phyloP scores from a whole-genome alignment of 2,888 invertebrate genomes.

The Lomographa bimaculata region DNA sequence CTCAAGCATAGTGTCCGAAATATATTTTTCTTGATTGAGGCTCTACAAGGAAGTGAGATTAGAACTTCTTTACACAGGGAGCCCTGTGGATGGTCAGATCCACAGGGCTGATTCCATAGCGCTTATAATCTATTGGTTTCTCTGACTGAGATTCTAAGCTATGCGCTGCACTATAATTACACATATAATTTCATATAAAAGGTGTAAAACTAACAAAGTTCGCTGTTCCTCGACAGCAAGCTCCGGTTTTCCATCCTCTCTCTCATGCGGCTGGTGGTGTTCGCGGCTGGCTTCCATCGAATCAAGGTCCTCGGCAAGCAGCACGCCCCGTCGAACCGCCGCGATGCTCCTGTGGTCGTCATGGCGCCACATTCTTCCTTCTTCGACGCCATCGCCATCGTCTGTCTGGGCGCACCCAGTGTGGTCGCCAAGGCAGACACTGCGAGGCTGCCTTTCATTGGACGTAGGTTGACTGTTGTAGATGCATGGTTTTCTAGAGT shows the following conservation, averaged over 20 bases:
- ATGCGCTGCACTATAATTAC: too few species aligned
- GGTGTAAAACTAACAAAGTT: too few species aligned
- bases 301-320: conserved; percentile 89
- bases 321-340: conserved; percentile 64
- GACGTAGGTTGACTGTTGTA: conserved; percentile 87
- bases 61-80: too few species aligned
- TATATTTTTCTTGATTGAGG: too few species aligned
- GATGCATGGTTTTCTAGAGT: conserved; percentile 19
- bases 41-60: too few species aligned
- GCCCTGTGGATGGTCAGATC: too few species aligned
- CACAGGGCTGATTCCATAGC: too few species aligned
- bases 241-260: conserved; percentile 86
- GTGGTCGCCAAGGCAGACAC: conserved; percentile 96
- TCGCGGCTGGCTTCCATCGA: conserved; percentile 92
- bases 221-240: conserved; percentile 78
- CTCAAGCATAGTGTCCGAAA: too few species aligned
- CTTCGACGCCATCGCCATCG: conserved; percentile 94
- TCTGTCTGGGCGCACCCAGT: conserved; percentile 92
- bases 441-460: conserved; percentile 92
- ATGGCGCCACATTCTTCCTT: conserved; percentile 96
- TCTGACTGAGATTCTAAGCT: too few species aligned
- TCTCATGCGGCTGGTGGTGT: conserved; percentile 90
- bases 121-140: too few species aligned
- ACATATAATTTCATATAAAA: too few species aligned
- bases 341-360: conserved; percentile 93